Evolutionary conservation across 2,113 vertebrate species (phyloP), one percentile per base, ranked within the genome.

Genomic region (Mobula birostris): DNA sequence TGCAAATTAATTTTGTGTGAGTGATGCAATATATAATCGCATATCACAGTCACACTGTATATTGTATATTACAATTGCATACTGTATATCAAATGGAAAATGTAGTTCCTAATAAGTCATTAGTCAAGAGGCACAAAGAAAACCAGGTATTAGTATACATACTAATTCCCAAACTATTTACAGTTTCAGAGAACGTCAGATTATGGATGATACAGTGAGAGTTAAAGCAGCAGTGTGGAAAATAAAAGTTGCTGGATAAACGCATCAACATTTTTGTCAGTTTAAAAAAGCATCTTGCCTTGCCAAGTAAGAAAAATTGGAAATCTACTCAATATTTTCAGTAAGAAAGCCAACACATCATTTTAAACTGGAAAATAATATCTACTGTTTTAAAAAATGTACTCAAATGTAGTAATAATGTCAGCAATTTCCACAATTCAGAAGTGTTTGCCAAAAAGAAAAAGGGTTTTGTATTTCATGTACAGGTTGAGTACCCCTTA

Each of bases 341-440:
- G 61, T 7, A 15, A 68, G 85, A 90, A 90, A 66, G 85, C 85
- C 85, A 90, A 90, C 85, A 90, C 85, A 66, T 88, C n/a, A 90
- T 68, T 63, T 90, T 68, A 90, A 90, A 66, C 85, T 90, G 85
- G 85, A 90, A 88, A 88, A 88, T 77, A 77, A n/a, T 63, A 88
- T 61, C 83, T n/a, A n/a, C 24, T 1, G 0, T 63, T 88, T 88
- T 63, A 58, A 88, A 90, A 85, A 68, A 90, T 90, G 61, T 90
- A 90, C 29, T 90, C 85, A 32, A 66, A 90, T 74, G 72, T 74
- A 88, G n/a, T 88, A 66, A 90, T 32, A 90, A 90, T n/a, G 29
- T 90, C 85, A 90, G 85, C 85, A 90, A 66, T 90, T 90, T 90
- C n/a, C 15, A 90, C 61, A 19, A 90, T 90, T 90, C n/a, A 90